phyloP scores from a whole-genome alignment of 2,888 invertebrate species.

The Unio pictorum region DNA sequence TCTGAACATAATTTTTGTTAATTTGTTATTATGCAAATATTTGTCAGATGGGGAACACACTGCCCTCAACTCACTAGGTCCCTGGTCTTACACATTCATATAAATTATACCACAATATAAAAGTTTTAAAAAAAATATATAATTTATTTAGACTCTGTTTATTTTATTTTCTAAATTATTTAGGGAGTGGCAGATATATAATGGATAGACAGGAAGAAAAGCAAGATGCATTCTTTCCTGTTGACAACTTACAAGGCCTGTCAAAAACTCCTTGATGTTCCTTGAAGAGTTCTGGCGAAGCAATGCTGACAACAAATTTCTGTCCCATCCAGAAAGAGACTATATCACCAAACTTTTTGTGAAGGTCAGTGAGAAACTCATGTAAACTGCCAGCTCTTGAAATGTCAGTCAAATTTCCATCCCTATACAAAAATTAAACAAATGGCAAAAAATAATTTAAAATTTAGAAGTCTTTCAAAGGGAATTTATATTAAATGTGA shows the following conservation, averaged over 20 bases:
- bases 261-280: slow-evolving; percentile 68
- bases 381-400: slow-evolving; percentile 70
- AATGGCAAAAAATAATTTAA: slow-evolving; percentile 1
- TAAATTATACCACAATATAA: too few relatives aligned
- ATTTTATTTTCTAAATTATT: background rate
- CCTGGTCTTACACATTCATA: too few relatives aligned
- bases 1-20: too few relatives aligned
- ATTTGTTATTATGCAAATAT: too few relatives aligned
- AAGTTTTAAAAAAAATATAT: too few relatives aligned
- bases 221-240: background rate
- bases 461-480: background rate
- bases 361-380: slow-evolving; percentile 68
- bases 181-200: background rate
- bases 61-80: too few relatives aligned
- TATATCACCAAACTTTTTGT: slow-evolving; percentile 68
- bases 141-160: background rate
- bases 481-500: too few relatives aligned
- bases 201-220: background rate
- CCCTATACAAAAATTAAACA: slow-evolving; percentile 50
- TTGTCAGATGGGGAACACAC: too few relatives aligned
- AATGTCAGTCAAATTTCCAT: slow-evolving; percentile 71
- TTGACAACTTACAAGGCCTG: slow-evolving; percentile 63
- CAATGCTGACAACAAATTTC: slow-evolving; percentile 68
- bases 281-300: slow-evolving; percentile 68
- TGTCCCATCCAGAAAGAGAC: slow-evolving; percentile 71